Base-by-base conservation (phyloP, 2,888 invertebrate species). In the Anorthoa munda region DNA sequence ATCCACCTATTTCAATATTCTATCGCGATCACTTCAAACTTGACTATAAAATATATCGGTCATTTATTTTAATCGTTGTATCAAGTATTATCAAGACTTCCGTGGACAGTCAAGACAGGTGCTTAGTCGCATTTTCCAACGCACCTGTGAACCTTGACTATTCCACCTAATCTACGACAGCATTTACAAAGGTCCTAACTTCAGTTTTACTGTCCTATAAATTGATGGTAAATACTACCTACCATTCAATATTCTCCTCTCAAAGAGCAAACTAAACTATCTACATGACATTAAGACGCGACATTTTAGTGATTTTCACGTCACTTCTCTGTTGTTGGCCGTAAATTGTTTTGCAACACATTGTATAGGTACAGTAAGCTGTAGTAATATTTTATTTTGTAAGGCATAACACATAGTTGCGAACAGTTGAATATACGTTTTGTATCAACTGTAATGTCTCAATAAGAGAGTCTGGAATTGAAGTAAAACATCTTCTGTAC, bases 271-370 rank as follows among this genome's bases (percentile, higher is more conserved):
- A 60, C 17, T 4, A 59, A 79, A 79, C 59, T 59, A 73, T 65
- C 66, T 45, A 58, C 39, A 2, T 59, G 79, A 87, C 86, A 74
- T 83, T 82, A 68, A 21, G 58, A 2, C 53, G 75, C 77, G 86
- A 81, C 81, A 85, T 86, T 86, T 86, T 45, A 85, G 58, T 70
- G 70, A 82, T 87, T 86, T 86, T 86, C 84, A 75, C 75, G 70
- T 72, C 69, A 81, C 59, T 69, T 81, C 53, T 53, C 67, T 9
- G 66, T 84, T 61, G 58, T 81, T 75, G 46, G 53, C 45, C 17
- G 58, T 55, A 51, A 81, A 68, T 84, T 84, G 67, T 68, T 80
- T 84, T 76, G 66, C 60, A 84, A 67, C 51, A 50, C 18, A 18
- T 15, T 31, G 11, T 75, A 46, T 13, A 21, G 46, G 7, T 11